Evolutionary conservation across 2,797 vertebrate genomes (phyloP), one percentile per base, ranked within the genome.

Genomic region (Sebastes oblongus): DNA sequence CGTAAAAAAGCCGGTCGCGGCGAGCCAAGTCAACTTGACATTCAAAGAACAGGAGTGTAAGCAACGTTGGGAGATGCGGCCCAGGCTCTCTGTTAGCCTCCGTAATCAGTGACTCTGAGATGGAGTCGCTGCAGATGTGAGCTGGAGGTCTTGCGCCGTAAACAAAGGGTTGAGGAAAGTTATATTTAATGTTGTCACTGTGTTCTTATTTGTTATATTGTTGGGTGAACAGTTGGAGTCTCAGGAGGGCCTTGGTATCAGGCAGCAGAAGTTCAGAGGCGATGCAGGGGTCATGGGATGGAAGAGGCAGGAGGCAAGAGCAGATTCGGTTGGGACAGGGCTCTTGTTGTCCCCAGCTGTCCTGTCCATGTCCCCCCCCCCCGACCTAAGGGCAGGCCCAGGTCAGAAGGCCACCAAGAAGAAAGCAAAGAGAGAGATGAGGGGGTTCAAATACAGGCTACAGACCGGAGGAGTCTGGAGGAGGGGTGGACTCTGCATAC

Each of bases 311-410:
- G 66, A 86, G 89, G 82, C 36, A 39, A 83, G 80, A 74, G 83
- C 88, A 73, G 84, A 74, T 84, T 79, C 56, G 74, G 66, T 72
- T 11, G 34, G 80, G 89, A 91, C 78, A 80, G 91, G 81, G 86
- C 80, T 92, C 87, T 88, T 92, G 93, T 93, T 92, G 92, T 95
- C 93, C 91, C 92, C 93, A 94, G 93, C 94, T 94, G 94, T 94
- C 92, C 89, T 82, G 77, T 90, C 86, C 67, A 74, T 78, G 88
- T 85, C 65, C 81, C 75, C 65, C 75, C 65, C 78, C 75, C 84
- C 71, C 64, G 66, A 89, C 86, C 62, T 20, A 81, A 71, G 85
- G 82, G 75, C 83, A 76, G 84, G 64, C 59, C 46, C 34, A 22
- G 89, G 92, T 93, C 89, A 91, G 55, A 67, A 82, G 89, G 90